phyloP scores from a whole-genome alignment of 2,888 invertebrate genomes.

The Lepidochitona cinerea region DNA sequence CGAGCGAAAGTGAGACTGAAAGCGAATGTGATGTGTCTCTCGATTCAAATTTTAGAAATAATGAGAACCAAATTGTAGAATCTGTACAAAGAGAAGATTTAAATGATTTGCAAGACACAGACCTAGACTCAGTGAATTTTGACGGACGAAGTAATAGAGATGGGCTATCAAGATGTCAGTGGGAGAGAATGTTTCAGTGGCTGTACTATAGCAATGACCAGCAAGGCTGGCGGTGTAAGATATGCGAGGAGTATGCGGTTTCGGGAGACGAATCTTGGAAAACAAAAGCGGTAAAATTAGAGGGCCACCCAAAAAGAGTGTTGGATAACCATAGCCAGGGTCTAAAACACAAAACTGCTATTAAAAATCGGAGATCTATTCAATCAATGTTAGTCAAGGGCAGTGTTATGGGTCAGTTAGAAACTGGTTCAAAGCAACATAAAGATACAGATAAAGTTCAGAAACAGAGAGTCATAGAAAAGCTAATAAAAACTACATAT shows the following conservation, averaged over 20 bases:
- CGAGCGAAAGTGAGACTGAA: not conserved
- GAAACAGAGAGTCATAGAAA: not conserved
- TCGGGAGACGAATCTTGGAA: not conserved
- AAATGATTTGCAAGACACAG: not conserved
- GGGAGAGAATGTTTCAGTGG: not conserved
- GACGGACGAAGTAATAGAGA: not conserved
- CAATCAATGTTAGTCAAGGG: not conserved
- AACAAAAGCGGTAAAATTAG: not conserved
- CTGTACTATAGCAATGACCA: not conserved
- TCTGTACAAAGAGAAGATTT: not conserved
- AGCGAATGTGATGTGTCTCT: too few species aligned
- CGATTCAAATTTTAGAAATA: not conserved
- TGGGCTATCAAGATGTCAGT: not conserved
- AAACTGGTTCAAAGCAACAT: not conserved
- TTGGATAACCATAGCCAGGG: not conserved
- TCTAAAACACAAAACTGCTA: not conserved
- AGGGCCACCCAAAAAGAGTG: not conserved
- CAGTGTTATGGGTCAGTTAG: not conserved
- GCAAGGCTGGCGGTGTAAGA: not conserved
- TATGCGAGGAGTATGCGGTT: not conserved
- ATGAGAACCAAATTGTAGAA: not conserved
- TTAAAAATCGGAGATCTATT: not conserved
- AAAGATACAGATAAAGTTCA: too few species aligned
- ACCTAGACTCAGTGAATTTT: too few species aligned
- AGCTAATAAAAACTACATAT: too few species aligned